Percentiles rank a stretch among this genome's conserved stretches.
Evolutionary conservation across 2,113 vertebrate genomes (phyloP).

Genomic region (Myrmecobius fasciatus): DNA sequence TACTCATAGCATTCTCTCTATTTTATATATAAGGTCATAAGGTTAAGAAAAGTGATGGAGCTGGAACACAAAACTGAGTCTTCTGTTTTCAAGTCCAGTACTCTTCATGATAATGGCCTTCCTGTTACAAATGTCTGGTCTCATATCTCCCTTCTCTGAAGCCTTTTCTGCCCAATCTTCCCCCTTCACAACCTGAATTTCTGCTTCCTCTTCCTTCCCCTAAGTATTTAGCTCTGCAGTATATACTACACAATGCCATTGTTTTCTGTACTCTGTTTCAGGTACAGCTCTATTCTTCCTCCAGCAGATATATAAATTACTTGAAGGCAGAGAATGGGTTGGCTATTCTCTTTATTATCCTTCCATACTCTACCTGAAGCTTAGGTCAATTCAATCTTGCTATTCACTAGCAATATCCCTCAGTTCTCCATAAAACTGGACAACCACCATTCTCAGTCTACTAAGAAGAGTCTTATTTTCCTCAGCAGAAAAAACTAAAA

Average conservation of each 20-base stretch:
- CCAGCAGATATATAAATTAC: background rate
- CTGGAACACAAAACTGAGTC: background rate
- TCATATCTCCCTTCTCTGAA: background rate
- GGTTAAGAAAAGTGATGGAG: background rate
- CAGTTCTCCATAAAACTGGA: background rate
- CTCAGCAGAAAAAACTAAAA: background rate
- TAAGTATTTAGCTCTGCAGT: background rate
- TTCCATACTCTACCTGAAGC: background rate
- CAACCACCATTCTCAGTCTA: background rate
- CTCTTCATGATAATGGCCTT: background rate
- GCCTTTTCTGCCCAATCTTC: background rate
- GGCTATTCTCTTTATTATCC: background rate
- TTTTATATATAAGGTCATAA: background rate
- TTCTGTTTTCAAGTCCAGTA: background rate
- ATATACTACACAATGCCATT: background rate
- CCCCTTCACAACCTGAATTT: background rate
- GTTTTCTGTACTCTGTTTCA: background rate
- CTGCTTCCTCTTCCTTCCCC: background rate
- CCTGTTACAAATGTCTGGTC: background rate
- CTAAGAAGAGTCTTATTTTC: background rate
- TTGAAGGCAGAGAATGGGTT: background rate
- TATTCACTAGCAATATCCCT: background rate
- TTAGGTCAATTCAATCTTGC: background rate
- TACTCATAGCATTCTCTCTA: background rate
- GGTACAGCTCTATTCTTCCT: background rate